phyloP scores from a whole-genome alignment of 2,888 invertebrate genomes.

The Trichacis sp. region DNA sequence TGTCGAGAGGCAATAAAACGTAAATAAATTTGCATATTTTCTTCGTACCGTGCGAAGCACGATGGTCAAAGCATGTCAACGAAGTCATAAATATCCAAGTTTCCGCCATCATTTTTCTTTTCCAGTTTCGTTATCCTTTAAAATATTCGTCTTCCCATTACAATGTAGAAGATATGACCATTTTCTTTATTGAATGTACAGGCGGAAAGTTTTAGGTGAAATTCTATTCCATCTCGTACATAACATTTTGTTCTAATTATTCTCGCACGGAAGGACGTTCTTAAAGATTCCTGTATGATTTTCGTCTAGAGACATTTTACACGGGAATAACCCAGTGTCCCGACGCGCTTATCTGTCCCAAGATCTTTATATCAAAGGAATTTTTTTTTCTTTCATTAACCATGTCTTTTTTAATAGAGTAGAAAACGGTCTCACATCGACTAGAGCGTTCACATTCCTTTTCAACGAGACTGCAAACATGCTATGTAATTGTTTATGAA shows the following conservation, averaged over 20 bases:
- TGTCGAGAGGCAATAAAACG: slow-evolving; percentile 1
- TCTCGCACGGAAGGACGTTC: not conserved
- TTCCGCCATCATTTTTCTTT: slow-evolving; percentile 3
- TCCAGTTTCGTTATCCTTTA: not conserved
- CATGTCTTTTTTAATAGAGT: not conserved
- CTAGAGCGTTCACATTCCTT: not conserved
- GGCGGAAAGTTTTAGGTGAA: too few species aligned
- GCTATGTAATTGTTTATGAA: not conserved
- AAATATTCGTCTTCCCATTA: not conserved
- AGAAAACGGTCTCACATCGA: not conserved
- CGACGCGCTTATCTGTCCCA: not conserved
- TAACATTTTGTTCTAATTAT: not conserved
- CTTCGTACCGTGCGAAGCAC: not conserved
- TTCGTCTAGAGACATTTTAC: not conserved
- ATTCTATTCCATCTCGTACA: not conserved
- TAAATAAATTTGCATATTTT: slow-evolving; percentile 7
- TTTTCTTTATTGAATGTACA: too few species aligned
- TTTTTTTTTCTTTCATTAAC: slow-evolving; percentile 2
- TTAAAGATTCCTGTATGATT: not conserved
- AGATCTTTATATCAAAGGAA: slow-evolving; percentile 3
- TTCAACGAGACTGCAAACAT: not conserved
- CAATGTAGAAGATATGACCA: not conserved
- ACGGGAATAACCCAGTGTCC: not conserved
- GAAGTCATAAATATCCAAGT: slow-evolving; percentile 6
- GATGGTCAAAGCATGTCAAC: slow-evolving; percentile 3